Percentiles rank a stretch among this genome's conserved stretches.
Conservation (phyloP, 2,888 invertebrate genomes). For the Gnatocerus cornutus region DNA sequence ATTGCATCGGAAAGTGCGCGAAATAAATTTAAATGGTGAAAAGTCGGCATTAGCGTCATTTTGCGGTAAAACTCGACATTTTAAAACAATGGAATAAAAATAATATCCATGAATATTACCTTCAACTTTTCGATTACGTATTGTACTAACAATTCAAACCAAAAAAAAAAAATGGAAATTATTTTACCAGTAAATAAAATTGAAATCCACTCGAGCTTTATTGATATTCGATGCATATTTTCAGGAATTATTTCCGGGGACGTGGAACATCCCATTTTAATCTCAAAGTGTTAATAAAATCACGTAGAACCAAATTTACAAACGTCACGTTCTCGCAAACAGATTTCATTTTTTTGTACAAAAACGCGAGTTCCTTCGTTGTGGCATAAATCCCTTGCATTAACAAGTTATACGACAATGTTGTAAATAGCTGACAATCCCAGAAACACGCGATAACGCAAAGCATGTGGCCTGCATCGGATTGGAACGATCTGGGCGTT, state of each 20-base stretch:
- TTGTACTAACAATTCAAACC: too few relatives aligned
- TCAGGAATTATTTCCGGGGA: background rate
- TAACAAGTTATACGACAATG: constrained; percentile 17
- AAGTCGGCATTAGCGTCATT: too few relatives aligned
- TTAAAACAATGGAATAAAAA: too few relatives aligned
- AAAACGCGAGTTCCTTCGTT: background rate
- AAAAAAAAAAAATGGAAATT: too few relatives aligned
- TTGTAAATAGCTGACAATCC: constrained; percentile 30
- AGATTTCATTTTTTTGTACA: background rate
- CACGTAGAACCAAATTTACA: constrained; percentile 19
- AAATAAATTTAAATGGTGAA: too few relatives aligned
- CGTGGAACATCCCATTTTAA: background rate
- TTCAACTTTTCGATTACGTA: too few relatives aligned
- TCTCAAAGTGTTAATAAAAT: constrained; percentile 28
- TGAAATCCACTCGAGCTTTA: too few relatives aligned
- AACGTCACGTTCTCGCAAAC: constrained; percentile 17
- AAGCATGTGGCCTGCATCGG: constrained; percentile 24
- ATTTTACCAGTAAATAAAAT: too few relatives aligned
- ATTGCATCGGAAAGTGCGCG: too few relatives aligned
- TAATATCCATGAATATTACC: too few relatives aligned
- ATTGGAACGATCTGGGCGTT: constrained; percentile 33
- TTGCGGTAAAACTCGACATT: too few relatives aligned
- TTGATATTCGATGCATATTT: too few relatives aligned
- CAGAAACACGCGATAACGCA: constrained; percentile 17
- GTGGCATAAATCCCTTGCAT: background rate